A percentile compares a stretch with the other conserved stretches of the same genome.
These are phyloP conservation scores for Sinohyriopsis cumingii DNA, from an alignment of 2,888 invertebrate species.

Conservation along the genomic window DNA sequence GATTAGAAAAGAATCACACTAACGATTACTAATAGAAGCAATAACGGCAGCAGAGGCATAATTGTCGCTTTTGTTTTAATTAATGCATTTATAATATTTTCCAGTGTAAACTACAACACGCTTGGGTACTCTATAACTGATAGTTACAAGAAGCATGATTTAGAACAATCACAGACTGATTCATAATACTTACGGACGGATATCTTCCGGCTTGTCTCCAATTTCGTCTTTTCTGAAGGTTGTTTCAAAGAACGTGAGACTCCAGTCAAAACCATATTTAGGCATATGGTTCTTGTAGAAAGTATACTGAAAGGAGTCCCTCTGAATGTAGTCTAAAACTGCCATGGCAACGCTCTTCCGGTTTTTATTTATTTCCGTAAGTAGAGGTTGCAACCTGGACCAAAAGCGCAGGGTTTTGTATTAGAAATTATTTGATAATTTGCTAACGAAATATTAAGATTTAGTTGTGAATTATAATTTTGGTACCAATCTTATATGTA, in stretches of 20 bases:
- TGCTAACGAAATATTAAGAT: not conserved
- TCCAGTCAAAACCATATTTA: conserved; percentile 57
- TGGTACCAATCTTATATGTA: no score
- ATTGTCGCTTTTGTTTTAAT: no score
- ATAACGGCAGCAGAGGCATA: no score
- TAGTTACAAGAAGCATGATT: not conserved
- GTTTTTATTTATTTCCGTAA: conserved; percentile 47
- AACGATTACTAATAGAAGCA: no score
- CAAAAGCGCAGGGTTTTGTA: not conserved
- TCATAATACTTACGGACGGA: conserved; percentile 22
- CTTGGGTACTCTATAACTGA: no score
- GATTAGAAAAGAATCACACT: no score
- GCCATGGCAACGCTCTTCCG: conserved; percentile 46
- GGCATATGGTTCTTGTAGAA: conserved; percentile 45
- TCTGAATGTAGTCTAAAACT: conserved; percentile 46
- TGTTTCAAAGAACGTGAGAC: conserved; percentile 53
- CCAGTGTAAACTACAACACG: no score
- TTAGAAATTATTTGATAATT: not conserved
- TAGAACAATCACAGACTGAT: not conserved
- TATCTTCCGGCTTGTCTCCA: conserved; percentile 15
- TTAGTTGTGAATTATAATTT: no score
- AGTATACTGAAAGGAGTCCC: conserved; percentile 25
- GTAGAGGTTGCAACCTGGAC: conserved; percentile 47
- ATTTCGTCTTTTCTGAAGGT: conserved; percentile 49
- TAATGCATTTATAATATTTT: no score